phyloP scores from a whole-genome alignment of 2,113 vertebrate species.

The Furnarius figulus region DNA sequence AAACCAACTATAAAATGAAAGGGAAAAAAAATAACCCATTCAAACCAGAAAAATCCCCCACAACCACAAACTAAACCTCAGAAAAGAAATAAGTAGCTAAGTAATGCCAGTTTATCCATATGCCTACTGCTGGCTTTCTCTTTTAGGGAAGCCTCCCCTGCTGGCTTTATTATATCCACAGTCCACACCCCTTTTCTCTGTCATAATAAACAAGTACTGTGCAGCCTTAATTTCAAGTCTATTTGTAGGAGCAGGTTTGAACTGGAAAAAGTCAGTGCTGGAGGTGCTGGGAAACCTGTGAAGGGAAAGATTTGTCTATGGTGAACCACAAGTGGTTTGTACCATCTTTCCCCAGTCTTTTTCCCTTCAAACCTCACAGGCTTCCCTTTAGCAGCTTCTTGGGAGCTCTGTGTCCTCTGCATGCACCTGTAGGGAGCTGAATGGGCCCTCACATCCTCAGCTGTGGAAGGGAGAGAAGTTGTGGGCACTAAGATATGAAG shows the following conservation, averaged over 20 bases:
- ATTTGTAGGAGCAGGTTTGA: not conserved
- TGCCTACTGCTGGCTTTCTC: not conserved
- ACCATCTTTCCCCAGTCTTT: not conserved
- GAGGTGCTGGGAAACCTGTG: not conserved
- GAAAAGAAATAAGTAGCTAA: not conserved
- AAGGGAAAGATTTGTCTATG: not conserved
- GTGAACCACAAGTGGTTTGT: not conserved
- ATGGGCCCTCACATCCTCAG: not conserved
- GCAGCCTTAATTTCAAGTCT: not conserved
- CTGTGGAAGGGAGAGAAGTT: not conserved
- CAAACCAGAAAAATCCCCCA: not conserved
- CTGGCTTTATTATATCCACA: not conserved
- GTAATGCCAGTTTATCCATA: not conserved
- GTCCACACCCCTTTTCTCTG: not conserved
- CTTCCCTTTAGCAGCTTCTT: not conserved
- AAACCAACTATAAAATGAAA: not conserved
- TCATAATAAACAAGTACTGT: not conserved
- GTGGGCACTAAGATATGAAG: not conserved
- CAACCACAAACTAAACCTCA: not conserved
- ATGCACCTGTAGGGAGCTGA: not conserved
- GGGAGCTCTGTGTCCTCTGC: fast-evolving
- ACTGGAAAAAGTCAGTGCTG: not conserved
- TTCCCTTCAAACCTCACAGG: not conserved
- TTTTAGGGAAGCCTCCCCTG: not conserved
- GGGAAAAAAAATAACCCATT: not conserved